Percentiles rank a stretch among this genome's conserved stretches.
phyloP scores from a whole-genome alignment of 2,888 invertebrate genomes.

The Melanargia galathea region DNA sequence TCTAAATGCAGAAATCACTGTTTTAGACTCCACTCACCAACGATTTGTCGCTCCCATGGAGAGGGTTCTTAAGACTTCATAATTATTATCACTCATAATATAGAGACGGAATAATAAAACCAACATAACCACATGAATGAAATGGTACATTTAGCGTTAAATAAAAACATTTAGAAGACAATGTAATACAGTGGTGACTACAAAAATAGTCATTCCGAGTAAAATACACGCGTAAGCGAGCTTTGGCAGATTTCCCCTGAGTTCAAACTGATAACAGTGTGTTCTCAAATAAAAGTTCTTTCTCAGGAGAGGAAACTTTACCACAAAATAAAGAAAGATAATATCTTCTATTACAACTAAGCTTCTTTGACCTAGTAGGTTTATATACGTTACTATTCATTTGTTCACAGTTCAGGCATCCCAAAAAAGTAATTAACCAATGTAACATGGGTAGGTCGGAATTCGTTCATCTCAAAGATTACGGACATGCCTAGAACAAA shows the following conservation, averaged over 20 bases:
- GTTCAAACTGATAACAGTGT: conserved; percentile 34
- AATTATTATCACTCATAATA: too few species aligned
- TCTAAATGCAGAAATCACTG: too few species aligned
- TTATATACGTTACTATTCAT: not conserved
- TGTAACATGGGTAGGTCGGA: too few species aligned
- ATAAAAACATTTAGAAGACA: conserved; percentile 5
- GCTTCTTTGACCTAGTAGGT: not conserved
- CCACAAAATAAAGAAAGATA: conserved; percentile 18
- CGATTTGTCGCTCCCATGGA: too few species aligned
- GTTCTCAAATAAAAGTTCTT: conserved; percentile 33
- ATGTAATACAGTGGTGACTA: conserved; percentile 9
- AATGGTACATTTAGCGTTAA: not conserved
- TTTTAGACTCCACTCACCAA: too few species aligned
- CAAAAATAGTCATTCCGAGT: conserved; percentile 16
- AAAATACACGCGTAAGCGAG: conserved; percentile 35
- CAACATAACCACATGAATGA: not conserved
- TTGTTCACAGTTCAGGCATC: not conserved
- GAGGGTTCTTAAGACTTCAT: too few species aligned
- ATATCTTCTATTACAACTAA: conserved; percentile 2
- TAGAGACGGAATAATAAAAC: too few species aligned
- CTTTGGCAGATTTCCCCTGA: conserved; percentile 37
- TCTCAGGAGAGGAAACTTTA: conserved; percentile 23
- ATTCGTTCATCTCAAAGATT: too few species aligned
- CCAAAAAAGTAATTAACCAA: too few species aligned
- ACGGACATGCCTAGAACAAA: too few species aligned